These are phyloP conservation scores for Enteromius anoplus DNA, from an alignment of 2,797 vertebrate genomes.

Conservation along the genomic window DNA sequence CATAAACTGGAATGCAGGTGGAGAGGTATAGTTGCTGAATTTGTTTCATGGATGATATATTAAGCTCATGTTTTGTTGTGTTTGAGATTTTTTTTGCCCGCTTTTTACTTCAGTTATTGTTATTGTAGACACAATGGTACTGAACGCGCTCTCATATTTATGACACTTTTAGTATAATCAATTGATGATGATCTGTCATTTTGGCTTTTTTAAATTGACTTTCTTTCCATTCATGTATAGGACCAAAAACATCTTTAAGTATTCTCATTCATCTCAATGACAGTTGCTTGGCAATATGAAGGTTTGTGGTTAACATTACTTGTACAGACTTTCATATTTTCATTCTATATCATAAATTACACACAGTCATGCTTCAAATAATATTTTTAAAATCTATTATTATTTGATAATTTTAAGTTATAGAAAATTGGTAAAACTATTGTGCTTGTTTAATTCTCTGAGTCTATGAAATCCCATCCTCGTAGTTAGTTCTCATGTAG, in stretches of 20 bases:
- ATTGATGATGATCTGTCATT: not conserved
- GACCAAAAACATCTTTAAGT: not conserved
- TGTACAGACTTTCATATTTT: not conserved
- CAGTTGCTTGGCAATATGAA: not conserved
- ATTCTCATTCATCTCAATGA: conserved; percentile 9
- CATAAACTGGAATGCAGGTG: not conserved
- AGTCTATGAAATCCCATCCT: not conserved
- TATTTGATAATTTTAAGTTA: not conserved
- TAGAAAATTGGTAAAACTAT: not conserved
- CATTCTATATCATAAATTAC: not conserved
- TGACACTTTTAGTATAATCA: not conserved
- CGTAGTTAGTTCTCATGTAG: not conserved
- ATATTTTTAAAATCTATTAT: not conserved
- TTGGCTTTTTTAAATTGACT: not conserved
- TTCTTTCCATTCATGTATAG: not conserved
- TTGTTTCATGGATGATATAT: conserved; percentile 6
- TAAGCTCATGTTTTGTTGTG: not conserved
- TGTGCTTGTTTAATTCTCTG: not conserved
- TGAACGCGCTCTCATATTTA: not conserved
- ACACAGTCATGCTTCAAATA: not conserved
- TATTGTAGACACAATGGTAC: not conserved
- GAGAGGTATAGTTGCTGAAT: not conserved
- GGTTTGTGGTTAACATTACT: not conserved
- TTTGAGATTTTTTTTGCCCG: conserved; percentile 42
- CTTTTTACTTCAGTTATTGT: conserved; percentile 50